Evolutionary conservation across 2,113 vertebrate species (phyloP), one percentile per base, ranked within the genome.

Genomic region (Ammospiza nelsoni): DNA sequence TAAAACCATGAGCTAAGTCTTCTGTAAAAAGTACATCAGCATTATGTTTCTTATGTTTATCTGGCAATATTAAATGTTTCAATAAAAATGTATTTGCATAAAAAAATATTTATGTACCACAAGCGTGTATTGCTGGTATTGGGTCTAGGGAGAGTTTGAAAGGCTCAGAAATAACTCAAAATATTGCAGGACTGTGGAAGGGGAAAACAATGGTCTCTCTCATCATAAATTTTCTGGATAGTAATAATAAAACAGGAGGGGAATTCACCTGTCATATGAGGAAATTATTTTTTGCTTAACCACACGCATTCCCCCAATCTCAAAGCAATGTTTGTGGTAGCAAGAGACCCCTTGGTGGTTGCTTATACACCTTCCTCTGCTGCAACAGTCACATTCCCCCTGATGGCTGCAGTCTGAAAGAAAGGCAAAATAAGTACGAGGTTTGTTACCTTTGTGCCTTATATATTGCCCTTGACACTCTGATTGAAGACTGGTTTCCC

Each of bases 81-180:
- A 92, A 91, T 82, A 94, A 87, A 94, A 92, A 83, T 80, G 52
- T 62, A 80, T 90, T 91, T 92, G 21, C 75, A 91, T 80, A 78
- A 90, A 73, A 78, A 89, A 92, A 86, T 95, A 91, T 71, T 95
- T 95, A 37, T 83, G 16, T 83, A 59, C 46, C 48, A 61, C 39
- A 74, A 63, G 17, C 29, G 17, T 48, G 48, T 76, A 49, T 35
- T 90, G 57, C 48, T 57, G 33, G 49, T 68, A 54, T 97, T 89
- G 39, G 61, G 33, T 62, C 29, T 51, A 76, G 33, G 52, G 43
- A 82, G 51, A 46, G 46, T 62, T 66, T 85, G 28, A 89, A 91
- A 87, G 19, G 9, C 67, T 87, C 78, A 31, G 29, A 83, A 87
- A 68, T 63, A 87, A n/a, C n/a, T 33, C 75, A 23, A 82, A 77